These are phyloP conservation scores for Tryphoninae sp. DNA, from an alignment of 2,888 invertebrate species.

Conservation along the genomic window DNA sequence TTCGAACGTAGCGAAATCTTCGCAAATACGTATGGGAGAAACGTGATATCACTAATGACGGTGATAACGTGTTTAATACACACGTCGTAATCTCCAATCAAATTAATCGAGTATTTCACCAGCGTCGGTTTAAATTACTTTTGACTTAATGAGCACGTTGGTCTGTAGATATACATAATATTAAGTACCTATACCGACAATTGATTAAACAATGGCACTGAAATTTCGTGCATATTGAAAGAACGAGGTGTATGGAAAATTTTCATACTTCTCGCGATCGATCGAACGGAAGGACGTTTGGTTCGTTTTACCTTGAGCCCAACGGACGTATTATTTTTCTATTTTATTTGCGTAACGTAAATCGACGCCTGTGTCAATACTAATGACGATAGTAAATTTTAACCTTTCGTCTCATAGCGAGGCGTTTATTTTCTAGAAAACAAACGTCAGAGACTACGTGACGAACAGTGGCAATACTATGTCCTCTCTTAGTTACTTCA, in stretches of 20 bases:
- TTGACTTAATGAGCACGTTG: background rate
- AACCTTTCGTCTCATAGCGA: too few relatives aligned
- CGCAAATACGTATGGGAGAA: slow-evolving; percentile 19
- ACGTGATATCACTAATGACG: slow-evolving; percentile 31
- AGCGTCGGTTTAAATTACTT: background rate
- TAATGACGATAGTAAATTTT: too few relatives aligned
- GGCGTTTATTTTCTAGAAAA: too few relatives aligned
- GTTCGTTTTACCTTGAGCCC: too few relatives aligned
- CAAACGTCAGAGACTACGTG: too few relatives aligned
- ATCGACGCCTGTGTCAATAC: too few relatives aligned
- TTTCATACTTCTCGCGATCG: background rate
- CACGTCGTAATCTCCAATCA: background rate
- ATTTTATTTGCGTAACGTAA: too few relatives aligned
- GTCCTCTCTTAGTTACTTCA: too few relatives aligned
- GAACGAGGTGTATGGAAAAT: background rate
- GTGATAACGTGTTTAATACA: slow-evolving; percentile 33
- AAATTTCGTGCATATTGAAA: background rate
- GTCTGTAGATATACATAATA: background rate
- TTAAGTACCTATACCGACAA: background rate
- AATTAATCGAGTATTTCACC: background rate
- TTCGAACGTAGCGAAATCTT: slow-evolving; percentile 26
- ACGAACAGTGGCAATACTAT: too few relatives aligned
- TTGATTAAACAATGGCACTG: background rate
- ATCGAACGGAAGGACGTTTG: background rate
- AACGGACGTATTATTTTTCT: too few relatives aligned